Evolutionary conservation across 2,797 vertebrate genomes (phyloP).

Genomic region (Remorina albescens): DNA sequence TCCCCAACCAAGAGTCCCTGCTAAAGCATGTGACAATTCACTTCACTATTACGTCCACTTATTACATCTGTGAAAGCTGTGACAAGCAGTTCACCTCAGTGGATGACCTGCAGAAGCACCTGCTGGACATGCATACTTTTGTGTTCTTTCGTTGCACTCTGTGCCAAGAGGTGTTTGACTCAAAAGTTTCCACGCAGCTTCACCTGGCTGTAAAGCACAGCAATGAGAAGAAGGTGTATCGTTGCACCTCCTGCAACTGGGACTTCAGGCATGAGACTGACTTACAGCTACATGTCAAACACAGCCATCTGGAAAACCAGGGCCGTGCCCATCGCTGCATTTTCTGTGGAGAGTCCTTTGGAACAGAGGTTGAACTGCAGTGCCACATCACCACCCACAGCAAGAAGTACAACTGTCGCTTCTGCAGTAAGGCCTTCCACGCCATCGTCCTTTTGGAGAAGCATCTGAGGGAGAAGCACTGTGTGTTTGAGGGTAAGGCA

Average conservation of each 20-base stretch:
- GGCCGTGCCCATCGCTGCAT: slow-evolving; percentile 96
- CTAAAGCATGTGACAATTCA: slow-evolving; percentile 96
- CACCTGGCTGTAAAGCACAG: slow-evolving; percentile 98
- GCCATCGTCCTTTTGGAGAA: slow-evolving; percentile 94
- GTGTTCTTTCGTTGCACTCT: slow-evolving; percentile 98
- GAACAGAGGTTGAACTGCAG: slow-evolving; percentile 97
- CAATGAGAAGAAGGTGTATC: slow-evolving; percentile 96
- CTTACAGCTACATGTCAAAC: slow-evolving; percentile 96
- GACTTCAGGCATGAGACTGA: slow-evolving; percentile 97
- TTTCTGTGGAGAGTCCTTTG: slow-evolving; percentile 97
- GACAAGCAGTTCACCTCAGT: slow-evolving; percentile 98
- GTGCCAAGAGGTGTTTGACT: slow-evolving; percentile 98
- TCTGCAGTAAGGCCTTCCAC: slow-evolving; percentile 97
- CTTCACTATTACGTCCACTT: slow-evolving; percentile 96
- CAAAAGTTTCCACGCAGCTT: slow-evolving; percentile 94
- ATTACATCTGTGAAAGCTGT: slow-evolving; percentile 99
- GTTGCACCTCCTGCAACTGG: slow-evolving; percentile 98
- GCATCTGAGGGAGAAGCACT: slow-evolving; percentile 96
- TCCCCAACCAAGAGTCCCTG: slow-evolving; percentile 92
- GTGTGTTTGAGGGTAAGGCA: slow-evolving; percentile 95
- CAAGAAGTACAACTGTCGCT: slow-evolving; percentile 98
- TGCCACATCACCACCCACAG: slow-evolving; percentile 99
- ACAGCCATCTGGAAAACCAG: slow-evolving; percentile 97
- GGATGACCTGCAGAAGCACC: slow-evolving; percentile 97
- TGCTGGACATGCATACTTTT: slow-evolving; percentile 98